Evolutionary conservation across 2,113 vertebrate species (phyloP), one percentile per base, ranked within the genome.

Genomic region (Apodemus sylvaticus): DNA sequence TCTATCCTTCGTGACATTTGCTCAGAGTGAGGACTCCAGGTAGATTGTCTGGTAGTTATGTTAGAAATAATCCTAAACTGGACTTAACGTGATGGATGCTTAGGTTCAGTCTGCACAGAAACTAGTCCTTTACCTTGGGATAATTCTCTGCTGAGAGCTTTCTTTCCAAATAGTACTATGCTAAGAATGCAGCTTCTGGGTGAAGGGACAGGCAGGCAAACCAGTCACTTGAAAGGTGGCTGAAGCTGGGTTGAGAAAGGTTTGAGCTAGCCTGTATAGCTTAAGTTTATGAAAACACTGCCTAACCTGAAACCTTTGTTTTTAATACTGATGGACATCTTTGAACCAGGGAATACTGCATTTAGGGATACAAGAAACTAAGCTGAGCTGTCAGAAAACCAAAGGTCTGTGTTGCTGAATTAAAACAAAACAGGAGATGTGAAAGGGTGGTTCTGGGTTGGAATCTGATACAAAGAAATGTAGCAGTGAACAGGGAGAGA

Each of bases 361-460:
- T 85, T 93, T 86, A 95, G 74, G 90, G 22, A 87, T 79, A 6
- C 3, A 74, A 76, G 31, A 87, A 97, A 92, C 71, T 90, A 95
- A 94, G 89, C 71, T 64, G 31, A 82, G 51, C 86, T 86, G 7
- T 76, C 76, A 77, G 22, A 86, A 95, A 95, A 71, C 55, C 62
- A 94, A 68, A 89, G 81, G 76, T 70, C 71, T 60, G 45, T 55
- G 36, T 39, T 82, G 26, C 24, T 87, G 31, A n/a, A 74, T 77
- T 96, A 93, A 90, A 45, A 3, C 17, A 51, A 64, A 22, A 42
- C 6, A 82, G 16, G 66, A 83, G 90, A 73, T n/a, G 36, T 76
- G 29, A 70, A 73, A 71, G 36, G 42, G n/a, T 17, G 48, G 31
- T 55, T 55, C 39, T 11, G 4, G 34, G 13, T 34, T 45, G 53